Evolutionary conservation across 2,888 invertebrate genomes (phyloP).

Genomic region (Phalera bucephala): DNA sequence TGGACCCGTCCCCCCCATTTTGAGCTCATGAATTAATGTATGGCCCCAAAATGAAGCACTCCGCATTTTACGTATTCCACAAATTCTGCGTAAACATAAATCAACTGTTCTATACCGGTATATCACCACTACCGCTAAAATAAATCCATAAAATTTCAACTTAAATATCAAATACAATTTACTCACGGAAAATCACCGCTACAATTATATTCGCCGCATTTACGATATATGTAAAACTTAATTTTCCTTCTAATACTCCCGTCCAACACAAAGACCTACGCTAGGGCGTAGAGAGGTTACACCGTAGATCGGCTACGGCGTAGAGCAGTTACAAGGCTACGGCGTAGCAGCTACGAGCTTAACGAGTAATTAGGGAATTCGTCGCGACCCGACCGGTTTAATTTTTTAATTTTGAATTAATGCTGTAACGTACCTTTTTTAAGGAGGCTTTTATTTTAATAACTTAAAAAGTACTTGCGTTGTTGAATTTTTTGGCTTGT

Average conservation of each 20-base stretch:
- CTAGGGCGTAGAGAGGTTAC: too few species aligned
- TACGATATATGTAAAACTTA: background rate
- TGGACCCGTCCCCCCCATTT: too few species aligned
- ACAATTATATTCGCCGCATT: background rate
- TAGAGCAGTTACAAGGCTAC: constrained; percentile 20
- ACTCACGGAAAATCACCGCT: too few species aligned
- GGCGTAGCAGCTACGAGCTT: constrained; percentile 22
- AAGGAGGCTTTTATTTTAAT: background rate
- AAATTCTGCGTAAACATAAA: too few species aligned
- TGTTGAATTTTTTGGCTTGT: too few species aligned
- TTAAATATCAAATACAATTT: too few species aligned
- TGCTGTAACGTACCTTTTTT: background rate
- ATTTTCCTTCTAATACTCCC: background rate
- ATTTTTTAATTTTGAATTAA: background rate
- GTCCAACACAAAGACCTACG: constrained; percentile 12
- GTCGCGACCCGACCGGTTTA: constrained; percentile 8
- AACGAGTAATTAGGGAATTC: constrained; percentile 12
- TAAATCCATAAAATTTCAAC: too few species aligned
- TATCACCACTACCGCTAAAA: too few species aligned
- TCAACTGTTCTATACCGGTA: too few species aligned
- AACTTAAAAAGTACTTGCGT: background rate
- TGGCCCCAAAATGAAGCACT: too few species aligned
- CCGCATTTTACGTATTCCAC: too few species aligned
- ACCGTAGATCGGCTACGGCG: constrained; percentile 14
- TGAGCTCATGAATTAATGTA: too few species aligned